Evolutionary conservation across 1,140 invertebrate genomes (phyloP).

Genomic region (Zophobas morio): DNA sequence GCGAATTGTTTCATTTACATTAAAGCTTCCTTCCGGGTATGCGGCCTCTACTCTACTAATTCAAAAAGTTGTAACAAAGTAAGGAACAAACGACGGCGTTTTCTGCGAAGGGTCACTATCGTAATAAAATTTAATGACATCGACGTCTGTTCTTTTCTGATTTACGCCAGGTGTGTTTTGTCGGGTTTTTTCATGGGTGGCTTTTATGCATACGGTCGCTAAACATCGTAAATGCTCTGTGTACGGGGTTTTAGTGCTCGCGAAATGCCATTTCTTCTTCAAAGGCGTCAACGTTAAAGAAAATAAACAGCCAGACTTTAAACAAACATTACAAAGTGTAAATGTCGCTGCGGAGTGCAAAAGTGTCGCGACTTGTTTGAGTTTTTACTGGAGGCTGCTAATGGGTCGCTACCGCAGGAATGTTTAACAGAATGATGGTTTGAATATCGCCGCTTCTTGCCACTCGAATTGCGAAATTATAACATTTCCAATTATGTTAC

Average conservation of each 20-base stretch:
- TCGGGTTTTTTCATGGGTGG: too few relatives aligned
- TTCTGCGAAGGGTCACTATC: too few relatives aligned
- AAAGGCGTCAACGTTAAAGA: constrained; percentile 3
- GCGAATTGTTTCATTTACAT: background rate
- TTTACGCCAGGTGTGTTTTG: too few relatives aligned
- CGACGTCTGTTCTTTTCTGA: too few relatives aligned
- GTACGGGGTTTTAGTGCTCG: background rate
- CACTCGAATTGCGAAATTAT: too few relatives aligned
- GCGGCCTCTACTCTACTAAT: background rate
- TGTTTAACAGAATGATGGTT: background rate
- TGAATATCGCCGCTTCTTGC: too few relatives aligned
- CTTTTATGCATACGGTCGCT: too few relatives aligned
- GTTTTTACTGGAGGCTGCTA: background rate
- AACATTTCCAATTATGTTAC: too few relatives aligned
- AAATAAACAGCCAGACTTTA: constrained; percentile 13
- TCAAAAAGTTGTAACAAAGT: too few relatives aligned
- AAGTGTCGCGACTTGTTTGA: constrained; percentile 11
- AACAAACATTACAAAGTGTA: constrained; percentile 12
- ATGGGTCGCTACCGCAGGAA: background rate
- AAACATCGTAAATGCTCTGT: background rate
- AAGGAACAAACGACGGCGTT: too few relatives aligned
- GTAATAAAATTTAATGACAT: too few relatives aligned
- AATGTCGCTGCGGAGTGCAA: constrained; percentile 15
- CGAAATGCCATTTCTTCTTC: constrained; percentile 29
- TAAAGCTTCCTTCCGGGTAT: constrained; percentile 7